Evolutionary conservation across 2,888 invertebrate species (phyloP).

Genomic region (Megalurothrips usitatus): DNA sequence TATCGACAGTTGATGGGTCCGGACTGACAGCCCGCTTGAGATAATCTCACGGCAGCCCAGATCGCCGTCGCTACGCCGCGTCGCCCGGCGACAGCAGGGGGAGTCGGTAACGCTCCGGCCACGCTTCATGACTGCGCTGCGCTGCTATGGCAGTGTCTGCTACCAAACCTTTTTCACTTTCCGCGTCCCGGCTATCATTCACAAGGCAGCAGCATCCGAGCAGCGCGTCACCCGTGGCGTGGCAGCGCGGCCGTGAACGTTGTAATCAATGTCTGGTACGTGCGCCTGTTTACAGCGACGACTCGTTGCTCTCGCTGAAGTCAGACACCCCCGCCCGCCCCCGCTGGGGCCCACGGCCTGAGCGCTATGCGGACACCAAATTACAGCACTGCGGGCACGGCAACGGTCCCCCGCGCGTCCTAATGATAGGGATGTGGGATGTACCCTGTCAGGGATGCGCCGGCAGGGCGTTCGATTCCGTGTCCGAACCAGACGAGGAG

Average conservation of each 20-base stretch:
- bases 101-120: too few relatives aligned
- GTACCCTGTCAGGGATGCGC: too few relatives aligned
- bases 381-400: neutral
- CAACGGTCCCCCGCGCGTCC: neutral
- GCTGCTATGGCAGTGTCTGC: too few relatives aligned
- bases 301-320: slow-evolving; percentile 1
- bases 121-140: too few relatives aligned
- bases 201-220: too few relatives aligned
- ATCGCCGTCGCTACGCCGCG: too few relatives aligned
- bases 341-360: neutral
- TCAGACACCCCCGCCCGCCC: slow-evolving; percentile 8
- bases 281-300: slow-evolving; percentile 7
- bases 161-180: too few relatives aligned
- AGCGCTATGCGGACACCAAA: slow-evolving; percentile 1
- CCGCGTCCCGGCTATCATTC: too few relatives aligned
- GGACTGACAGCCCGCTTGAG: too few relatives aligned
- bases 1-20: neutral
- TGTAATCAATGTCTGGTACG: slow-evolving; percentile 19
- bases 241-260: neutral
- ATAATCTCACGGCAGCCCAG: too few relatives aligned
- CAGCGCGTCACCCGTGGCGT: too few relatives aligned
- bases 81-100: too few relatives aligned
- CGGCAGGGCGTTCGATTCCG: neutral
- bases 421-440: neutral
- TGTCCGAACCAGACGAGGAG: neutral